These are phyloP conservation scores for Pipra filicauda DNA, from an alignment of 2,113 vertebrate genomes.

Conservation along the genomic window DNA sequence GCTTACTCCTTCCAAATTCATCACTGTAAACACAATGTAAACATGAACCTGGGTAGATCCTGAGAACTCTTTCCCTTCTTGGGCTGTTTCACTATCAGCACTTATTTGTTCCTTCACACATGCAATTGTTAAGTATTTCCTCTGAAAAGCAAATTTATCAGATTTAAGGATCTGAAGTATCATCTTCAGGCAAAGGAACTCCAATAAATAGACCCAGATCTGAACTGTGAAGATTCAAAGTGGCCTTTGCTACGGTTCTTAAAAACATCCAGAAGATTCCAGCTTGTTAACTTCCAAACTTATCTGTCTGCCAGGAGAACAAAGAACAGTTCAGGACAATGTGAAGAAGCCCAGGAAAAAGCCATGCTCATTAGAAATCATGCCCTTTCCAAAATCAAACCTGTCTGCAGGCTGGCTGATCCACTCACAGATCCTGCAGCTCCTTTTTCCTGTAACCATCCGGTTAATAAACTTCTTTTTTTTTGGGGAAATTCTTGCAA, in stretches of 20 bases:
- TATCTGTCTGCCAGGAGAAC: slow-evolving; percentile 13
- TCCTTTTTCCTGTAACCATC: background rate
- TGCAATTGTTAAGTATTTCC: background rate
- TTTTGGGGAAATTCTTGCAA: background rate
- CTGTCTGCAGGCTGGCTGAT: background rate
- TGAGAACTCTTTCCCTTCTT: background rate
- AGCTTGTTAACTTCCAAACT: slow-evolving; percentile 31
- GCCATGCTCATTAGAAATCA: slow-evolving; percentile 15
- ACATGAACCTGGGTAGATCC: background rate
- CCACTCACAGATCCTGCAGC: background rate
- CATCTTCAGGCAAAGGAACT: background rate
- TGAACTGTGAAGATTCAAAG: background rate
- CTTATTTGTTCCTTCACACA: background rate
- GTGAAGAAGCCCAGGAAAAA: background rate
- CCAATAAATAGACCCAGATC: background rate
- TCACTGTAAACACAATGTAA: background rate
- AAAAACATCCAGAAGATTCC: background rate
- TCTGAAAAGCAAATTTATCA: background rate
- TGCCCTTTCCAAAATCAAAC: background rate
- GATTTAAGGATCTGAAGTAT: background rate
- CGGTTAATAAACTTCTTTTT: background rate
- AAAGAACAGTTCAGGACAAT: background rate
- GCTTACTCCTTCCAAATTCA: background rate
- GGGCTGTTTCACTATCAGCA: background rate
- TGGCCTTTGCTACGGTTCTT: background rate